Evolutionary conservation across 1,140 invertebrate species (phyloP), one percentile per base, ranked within the genome.

Genomic region (Cheumatopsyche charites): DNA sequence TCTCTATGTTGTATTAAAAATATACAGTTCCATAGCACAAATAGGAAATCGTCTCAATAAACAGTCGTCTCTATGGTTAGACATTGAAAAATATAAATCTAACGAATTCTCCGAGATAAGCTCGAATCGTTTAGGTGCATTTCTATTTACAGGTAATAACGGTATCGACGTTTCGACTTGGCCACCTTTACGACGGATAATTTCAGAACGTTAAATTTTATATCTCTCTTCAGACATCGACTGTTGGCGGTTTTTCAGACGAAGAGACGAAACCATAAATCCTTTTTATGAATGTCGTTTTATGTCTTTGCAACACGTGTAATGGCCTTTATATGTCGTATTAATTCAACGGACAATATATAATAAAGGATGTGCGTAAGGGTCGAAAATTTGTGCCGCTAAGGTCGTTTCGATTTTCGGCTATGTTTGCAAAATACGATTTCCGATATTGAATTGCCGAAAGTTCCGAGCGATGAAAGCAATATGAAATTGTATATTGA

Each of bases 271-370:
- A 58, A 58, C 55, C 55, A 58, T 58, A 58, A 58, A 58, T 58
- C 55, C 55, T 25, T 58, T 58, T 58, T 58, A 58, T 58, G 55
- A 58, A 58, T 58, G 55, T 58, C 55, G 55, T 58, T 58, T 58
- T 58, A 58, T 58, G 55, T 58, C 55, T 58, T 58, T 25, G 19
- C 55, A 25, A 58, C 55, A 58, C 55, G 55, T 58, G 55, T 58
- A 58, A 58, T 58, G 55, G 55, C 55, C 23, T 58, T 58, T 58
- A 58, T 58, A 58, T 58, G 55, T 58, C 55, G 55, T 58, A 58
- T 58, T 58, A 58, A 58, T 58, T 58, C 55, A 58, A 58, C 55
- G 55, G 55, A 58, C 55, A 58, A 58, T 58, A 58, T 58, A 58
- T 19, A 19, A 58, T 58, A 26, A 58, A 58, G 55, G 21, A 17